Percentiles rank a stretch among this genome's conserved stretches.
Evolutionary conservation across 2,113 vertebrate species (phyloP).

Genomic region (Thamnaconus septentrionalis): DNA sequence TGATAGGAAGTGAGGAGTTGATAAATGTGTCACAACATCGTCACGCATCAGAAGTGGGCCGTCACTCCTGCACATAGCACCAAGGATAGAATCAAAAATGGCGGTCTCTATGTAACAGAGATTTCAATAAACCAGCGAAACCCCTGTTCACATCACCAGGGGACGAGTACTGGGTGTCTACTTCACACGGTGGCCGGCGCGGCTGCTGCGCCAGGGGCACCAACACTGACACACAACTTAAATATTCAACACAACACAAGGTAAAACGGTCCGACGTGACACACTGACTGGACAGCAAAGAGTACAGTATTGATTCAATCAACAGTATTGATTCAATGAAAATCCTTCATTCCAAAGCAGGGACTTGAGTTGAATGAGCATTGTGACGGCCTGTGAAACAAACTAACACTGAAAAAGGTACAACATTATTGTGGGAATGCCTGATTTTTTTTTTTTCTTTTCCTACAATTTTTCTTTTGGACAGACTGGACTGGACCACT

Average conservation of each 20-base stretch:
- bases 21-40: conserved; percentile 34
- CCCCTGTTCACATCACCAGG: conserved; percentile 47
- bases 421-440: conserved; percentile 59
- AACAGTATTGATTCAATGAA: conserved; percentile 83
- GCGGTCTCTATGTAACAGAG: conserved; percentile 62
- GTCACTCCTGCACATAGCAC: conserved; percentile 61
- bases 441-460: conserved; percentile 26
- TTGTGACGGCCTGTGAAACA: conserved; percentile 37
- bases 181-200: conserved; percentile 50
- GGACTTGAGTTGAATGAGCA: conserved; percentile 25
- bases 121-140: conserved; percentile 46
- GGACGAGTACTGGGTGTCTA: conserved; percentile 41
- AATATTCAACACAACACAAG: conserved; percentile 75
- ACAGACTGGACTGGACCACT: conserved; percentile 64
- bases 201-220: conserved; percentile 57
- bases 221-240: conserved; percentile 49
- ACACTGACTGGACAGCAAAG: conserved; percentile 72
- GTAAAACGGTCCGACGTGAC: conserved; percentile 72
- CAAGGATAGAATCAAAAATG: conserved; percentile 47
- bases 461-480: conserved; percentile 10
- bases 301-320: conserved; percentile 86
- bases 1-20: conserved; percentile 19
- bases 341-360: conserved; percentile 61
- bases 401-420: conserved; percentile 47
- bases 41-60: conserved; percentile 50